Conservation (phyloP, 2,797 vertebrate species). For the Chelmon rostratus region DNA sequence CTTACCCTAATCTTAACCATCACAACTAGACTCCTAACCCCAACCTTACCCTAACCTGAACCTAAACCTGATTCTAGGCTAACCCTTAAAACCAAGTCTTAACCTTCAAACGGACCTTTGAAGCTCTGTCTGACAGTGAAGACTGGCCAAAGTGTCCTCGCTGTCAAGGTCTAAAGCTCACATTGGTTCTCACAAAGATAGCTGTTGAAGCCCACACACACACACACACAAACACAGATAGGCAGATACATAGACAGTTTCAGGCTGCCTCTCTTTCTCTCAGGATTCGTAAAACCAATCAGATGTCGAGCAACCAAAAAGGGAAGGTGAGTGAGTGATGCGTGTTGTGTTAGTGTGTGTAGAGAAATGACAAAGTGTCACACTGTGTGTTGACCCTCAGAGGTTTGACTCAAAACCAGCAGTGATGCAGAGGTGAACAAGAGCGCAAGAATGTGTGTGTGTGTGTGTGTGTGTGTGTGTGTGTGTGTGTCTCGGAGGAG, state of each 20-base stretch:
- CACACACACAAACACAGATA: slow-evolving; percentile 17
- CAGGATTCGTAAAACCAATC: slow-evolving; percentile 91
- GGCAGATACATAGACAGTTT: slow-evolving; percentile 50
- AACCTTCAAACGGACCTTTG: too few species aligned
- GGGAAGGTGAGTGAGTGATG: slow-evolving; percentile 49
- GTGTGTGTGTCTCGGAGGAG: slow-evolving; percentile 14
- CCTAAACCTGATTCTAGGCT: too few species aligned
- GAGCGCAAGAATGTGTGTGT: slow-evolving; percentile 51
- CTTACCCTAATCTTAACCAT: too few species aligned
- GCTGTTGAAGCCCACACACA: slow-evolving; percentile 15
- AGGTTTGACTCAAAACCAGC: slow-evolving; percentile 61
- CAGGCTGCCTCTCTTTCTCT: slow-evolving; percentile 48
- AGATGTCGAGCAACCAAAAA: slow-evolving; percentile 63
- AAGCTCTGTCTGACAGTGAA: too few species aligned
- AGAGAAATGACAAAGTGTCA: slow-evolving; percentile 54
- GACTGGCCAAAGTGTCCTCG: too few species aligned
- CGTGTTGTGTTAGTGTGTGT: slow-evolving; percentile 43
- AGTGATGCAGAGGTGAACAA: slow-evolving; percentile 61
- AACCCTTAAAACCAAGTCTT: too few species aligned
- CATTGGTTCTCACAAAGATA: too few species aligned
- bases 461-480: slow-evolving; percentile 35
- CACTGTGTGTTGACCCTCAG: slow-evolving; percentile 62
- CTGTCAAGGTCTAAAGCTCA: too few species aligned
- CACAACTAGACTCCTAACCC: too few species aligned
- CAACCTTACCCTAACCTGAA: too few species aligned